phyloP scores from a whole-genome alignment of 2,888 invertebrate species.

The Polyommatus iphigenia region DNA sequence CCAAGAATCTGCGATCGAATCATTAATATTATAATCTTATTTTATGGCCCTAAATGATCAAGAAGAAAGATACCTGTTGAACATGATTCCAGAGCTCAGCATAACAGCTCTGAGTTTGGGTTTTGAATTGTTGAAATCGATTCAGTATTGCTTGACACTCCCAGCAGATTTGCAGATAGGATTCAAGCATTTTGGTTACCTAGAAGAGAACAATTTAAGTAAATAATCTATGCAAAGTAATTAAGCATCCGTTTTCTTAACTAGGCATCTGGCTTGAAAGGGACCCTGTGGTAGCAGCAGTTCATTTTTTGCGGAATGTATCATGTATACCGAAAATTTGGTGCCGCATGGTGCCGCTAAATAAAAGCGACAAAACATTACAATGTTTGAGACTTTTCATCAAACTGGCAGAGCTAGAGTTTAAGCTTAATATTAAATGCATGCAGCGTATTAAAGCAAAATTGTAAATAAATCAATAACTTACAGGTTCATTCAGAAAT shows the following conservation, averaged over 20 bases:
- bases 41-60: neutral
- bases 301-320: too few species aligned
- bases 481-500: constrained; percentile 68
- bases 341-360: neutral
- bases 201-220: neutral
- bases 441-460: neutral
- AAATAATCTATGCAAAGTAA: too few species aligned
- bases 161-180: constrained; percentile 54
- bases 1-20: too few species aligned
- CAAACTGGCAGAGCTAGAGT: neutral
- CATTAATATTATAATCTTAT: too few species aligned
- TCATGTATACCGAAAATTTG: too few species aligned
- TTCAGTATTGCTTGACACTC: constrained; percentile 58
- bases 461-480: constrained; percentile 27
- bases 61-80: constrained; percentile 43
- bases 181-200: constrained; percentile 8
- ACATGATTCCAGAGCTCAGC: constrained; percentile 47
- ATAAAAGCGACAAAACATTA: neutral
- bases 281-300: too few species aligned
- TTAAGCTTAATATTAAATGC: neutral
- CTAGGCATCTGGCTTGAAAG: too few species aligned
- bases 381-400: neutral
- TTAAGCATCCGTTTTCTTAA: too few species aligned
- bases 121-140: constrained; percentile 52
- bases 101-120: constrained; percentile 52